Evolutionary conservation across 2,113 vertebrate species (phyloP).

Genomic region (Raja brachyura): DNA sequence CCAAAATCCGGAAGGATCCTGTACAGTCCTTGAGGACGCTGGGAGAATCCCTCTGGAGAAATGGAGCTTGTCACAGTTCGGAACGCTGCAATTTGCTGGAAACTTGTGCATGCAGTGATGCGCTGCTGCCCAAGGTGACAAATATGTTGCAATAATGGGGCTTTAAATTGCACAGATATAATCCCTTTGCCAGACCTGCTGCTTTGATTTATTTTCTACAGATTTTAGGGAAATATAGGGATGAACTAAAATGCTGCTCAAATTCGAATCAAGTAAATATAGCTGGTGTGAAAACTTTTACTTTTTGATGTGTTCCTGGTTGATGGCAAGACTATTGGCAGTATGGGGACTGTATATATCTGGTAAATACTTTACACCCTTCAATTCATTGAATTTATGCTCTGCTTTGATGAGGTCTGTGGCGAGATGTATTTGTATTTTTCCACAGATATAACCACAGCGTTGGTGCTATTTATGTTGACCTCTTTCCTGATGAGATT

Average conservation of each 20-base stretch:
- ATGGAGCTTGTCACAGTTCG: background rate
- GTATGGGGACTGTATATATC: background rate
- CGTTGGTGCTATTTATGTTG: conserved; percentile 6
- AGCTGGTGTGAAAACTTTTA: background rate
- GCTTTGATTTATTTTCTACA: conserved; percentile 34
- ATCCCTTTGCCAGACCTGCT: conserved; percentile 17
- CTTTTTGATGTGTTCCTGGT: conserved; percentile 23
- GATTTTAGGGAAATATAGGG: background rate
- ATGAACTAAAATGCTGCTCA: conserved; percentile 35
- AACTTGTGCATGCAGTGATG: background rate
- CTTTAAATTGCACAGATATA: conserved; percentile 12
- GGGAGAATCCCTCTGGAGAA: background rate
- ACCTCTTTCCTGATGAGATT: conserved; percentile 26
- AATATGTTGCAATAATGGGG: conserved; percentile 9
- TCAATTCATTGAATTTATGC: conserved; percentile 20
- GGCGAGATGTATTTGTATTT: conserved; percentile 7
- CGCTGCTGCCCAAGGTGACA: background rate
- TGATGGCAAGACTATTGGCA: background rate
- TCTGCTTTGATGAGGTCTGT: conserved; percentile 18
- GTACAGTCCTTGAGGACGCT: background rate
- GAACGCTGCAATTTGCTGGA: background rate
- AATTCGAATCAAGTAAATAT: conserved; percentile 24
- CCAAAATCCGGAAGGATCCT: background rate
- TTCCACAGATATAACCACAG: conserved; percentile 5
- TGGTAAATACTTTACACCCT: conserved; percentile 10